phyloP scores from a whole-genome alignment of 1,140 invertebrate genomes.

The Eulimnadia texana region DNA sequence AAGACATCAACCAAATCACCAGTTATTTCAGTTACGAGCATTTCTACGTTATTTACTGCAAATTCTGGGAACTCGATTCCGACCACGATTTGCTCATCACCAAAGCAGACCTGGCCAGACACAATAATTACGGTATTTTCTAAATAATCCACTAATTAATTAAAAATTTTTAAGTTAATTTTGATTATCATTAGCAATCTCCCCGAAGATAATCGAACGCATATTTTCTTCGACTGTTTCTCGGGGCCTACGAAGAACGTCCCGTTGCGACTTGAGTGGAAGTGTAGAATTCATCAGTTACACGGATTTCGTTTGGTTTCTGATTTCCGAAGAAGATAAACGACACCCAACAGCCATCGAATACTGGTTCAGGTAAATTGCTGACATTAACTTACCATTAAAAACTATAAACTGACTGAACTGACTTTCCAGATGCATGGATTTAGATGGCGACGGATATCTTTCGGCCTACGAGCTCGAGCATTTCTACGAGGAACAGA shows the following conservation, averaged over 20 bases:
- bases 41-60: conserved; percentile 99
- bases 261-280: conserved; percentile 19
- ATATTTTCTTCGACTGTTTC: conserved; percentile 96
- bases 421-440: conserved; percentile 68
- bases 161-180: background rate
- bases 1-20: conserved; percentile 75
- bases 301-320: conserved; percentile 97
- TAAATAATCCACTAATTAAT: background rate
- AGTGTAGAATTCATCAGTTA: conserved; percentile 65
- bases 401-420: conserved; percentile 5
- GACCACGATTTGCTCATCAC: conserved; percentile 97
- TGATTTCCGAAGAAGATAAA: conserved; percentile 97
- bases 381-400: background rate
- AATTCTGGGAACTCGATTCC: conserved; percentile 98
- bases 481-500: conserved; percentile 97
- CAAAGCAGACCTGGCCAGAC: conserved; percentile 75
- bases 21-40: conserved; percentile 99
- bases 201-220: conserved; percentile 85
- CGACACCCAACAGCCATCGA: conserved; percentile 84
- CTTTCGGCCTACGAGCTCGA: conserved; percentile 98
- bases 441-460: conserved; percentile 93
- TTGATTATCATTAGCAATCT: conserved; percentile 51
- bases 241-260: conserved; percentile 33
- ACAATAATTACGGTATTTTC: conserved; percentile 80
- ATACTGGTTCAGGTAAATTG: conserved; percentile 65